Conservation (phyloP, 1,140 invertebrate genomes). For the Drosophila kurseongensis region DNA sequence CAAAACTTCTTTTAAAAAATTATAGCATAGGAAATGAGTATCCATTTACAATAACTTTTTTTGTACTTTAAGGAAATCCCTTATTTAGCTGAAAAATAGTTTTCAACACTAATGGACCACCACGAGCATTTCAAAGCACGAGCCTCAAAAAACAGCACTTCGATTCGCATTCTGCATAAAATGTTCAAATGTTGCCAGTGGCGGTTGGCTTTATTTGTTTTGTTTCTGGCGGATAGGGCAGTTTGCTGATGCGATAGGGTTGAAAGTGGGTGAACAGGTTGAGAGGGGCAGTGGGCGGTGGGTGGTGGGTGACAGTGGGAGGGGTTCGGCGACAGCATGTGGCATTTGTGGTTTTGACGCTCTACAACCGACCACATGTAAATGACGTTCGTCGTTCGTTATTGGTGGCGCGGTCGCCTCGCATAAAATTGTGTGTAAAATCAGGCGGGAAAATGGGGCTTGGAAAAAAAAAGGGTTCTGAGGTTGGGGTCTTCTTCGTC, state of each 20-base stretch:
- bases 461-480: conserved; percentile 1
- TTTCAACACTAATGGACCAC: conserved; percentile 2
- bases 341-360: conserved; percentile 83
- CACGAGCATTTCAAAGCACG: not conserved
- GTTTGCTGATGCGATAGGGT: conserved; percentile 23
- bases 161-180: conserved; percentile 54
- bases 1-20: no score
- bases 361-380: conserved; percentile 81
- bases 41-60: no score
- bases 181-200: conserved; percentile 75
- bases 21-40: no score
- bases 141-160: conserved; percentile 3
- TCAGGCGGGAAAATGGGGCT: conserved; percentile 21
- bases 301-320: conserved; percentile 6
- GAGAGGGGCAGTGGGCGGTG: not conserved
- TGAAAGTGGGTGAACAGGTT: not conserved
- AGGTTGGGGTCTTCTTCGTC: conserved; percentile 27
- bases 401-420: conserved; percentile 75
- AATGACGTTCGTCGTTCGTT: conserved; percentile 83
- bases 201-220: conserved; percentile 79
- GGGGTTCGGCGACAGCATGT: conserved; percentile 62
- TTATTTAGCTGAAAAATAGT: no score
- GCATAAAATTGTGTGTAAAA: conserved; percentile 77
- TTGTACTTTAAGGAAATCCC: no score
- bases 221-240: conserved; percentile 60